phyloP scores from a whole-genome alignment of 2,797 vertebrate species.

The Sebastolobus alascanus region DNA sequence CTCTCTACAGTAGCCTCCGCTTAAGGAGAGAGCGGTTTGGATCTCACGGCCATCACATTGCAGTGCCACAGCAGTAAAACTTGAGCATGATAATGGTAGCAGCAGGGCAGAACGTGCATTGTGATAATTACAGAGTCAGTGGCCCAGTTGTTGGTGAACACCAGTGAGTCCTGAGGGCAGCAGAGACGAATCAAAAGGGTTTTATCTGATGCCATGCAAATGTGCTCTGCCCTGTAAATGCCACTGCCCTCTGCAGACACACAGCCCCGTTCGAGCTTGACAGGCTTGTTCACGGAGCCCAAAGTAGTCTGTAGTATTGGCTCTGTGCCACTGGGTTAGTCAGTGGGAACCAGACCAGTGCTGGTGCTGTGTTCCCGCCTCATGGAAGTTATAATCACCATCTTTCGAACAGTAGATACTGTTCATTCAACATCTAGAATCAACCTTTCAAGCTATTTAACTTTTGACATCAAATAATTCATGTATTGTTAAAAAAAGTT shows the following conservation, averaged over 20 bases:
- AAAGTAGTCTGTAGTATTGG: conserved; percentile 37
- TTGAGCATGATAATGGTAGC: conserved; percentile 12
- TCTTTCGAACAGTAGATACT: background rate
- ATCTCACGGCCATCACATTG: background rate
- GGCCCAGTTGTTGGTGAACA: conserved; percentile 63
- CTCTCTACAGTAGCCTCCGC: conserved; percentile 4
- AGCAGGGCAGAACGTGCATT: conserved; percentile 28
- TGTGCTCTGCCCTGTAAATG: conserved; percentile 54
- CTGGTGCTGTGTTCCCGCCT: conserved; percentile 13
- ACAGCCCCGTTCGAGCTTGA: conserved; percentile 25
- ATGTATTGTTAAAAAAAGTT: no score
- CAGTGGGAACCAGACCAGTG: conserved; percentile 15
- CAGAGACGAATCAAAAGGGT: conserved; percentile 43
- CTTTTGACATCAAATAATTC: background rate
- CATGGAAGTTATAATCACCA: background rate
- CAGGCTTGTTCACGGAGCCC: conserved; percentile 44
- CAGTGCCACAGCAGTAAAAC: conserved; percentile 14
- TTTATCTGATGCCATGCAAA: conserved; percentile 65
- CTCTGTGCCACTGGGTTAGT: conserved; percentile 34
- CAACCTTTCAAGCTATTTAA: background rate
- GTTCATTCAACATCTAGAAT: background rate
- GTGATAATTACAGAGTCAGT: conserved; percentile 63
- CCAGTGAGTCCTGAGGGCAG: conserved; percentile 52
- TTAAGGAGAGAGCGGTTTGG: background rate
- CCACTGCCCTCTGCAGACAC: conserved; percentile 50